Evolutionary conservation across 2,113 vertebrate genomes (phyloP).

Genomic region (Gymnobelideus leadbeateri): DNA sequence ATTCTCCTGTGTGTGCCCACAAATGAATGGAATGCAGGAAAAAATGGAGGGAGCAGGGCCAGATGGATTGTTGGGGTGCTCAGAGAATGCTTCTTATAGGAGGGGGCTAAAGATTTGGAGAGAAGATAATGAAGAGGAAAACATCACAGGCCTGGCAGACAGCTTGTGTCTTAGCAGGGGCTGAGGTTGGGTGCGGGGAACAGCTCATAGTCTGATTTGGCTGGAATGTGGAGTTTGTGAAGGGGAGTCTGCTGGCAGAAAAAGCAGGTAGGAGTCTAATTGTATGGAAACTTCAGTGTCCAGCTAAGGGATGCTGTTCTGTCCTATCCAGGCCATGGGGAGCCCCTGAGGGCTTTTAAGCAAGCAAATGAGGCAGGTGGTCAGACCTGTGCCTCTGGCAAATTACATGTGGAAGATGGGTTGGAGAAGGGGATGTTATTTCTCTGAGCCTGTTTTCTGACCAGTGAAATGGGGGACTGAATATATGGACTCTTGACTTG

Average conservation of each 20-base stretch:
- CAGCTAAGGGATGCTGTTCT: too few relatives aligned
- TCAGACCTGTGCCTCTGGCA: background rate
- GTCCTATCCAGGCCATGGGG: too few relatives aligned
- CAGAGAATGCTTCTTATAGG: background rate
- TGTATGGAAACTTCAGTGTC: too few relatives aligned
- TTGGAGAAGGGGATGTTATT: background rate
- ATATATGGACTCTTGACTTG: background rate
- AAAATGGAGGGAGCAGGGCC: too few relatives aligned
- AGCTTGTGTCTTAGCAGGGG: background rate
- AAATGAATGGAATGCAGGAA: background rate
- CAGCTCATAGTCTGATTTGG: background rate
- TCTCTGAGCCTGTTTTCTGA: background rate
- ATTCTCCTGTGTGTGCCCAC: background rate
- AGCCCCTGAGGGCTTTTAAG: background rate
- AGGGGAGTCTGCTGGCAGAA: background rate
- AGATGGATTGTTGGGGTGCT: background rate
- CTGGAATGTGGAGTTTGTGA: too few relatives aligned
- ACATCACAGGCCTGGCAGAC: background rate
- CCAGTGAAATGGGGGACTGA: background rate
- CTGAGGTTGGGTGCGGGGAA: background rate
- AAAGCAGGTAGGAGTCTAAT: background rate
- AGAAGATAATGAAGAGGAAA: background rate
- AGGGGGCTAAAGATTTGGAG: background rate
- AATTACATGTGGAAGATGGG: background rate
- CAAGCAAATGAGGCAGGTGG: background rate